Evolutionary conservation across 2,113 vertebrate genomes (phyloP), one percentile per base, ranked within the genome.

Genomic region (Mus spicilegus): DNA sequence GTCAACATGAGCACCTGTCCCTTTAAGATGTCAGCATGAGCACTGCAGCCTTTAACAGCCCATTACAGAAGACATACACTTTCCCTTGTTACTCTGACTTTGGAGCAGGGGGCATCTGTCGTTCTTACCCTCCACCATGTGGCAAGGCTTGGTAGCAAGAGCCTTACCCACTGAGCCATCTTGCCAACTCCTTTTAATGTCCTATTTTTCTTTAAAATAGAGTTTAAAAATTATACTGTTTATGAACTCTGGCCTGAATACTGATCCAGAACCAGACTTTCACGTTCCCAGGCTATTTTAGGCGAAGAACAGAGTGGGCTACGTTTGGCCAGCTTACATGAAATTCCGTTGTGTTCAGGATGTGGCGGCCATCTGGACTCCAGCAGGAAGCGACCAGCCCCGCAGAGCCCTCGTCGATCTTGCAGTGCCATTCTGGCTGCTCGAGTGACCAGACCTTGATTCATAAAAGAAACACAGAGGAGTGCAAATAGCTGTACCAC

Each of bases 261-360:
- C 24, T 54, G 58, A 42, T 85, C 19, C 39, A 30, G 92, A 97
- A 97, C 97, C 96, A 26, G 12, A 9, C 96, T 98, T 95, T 88
- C 96, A 92, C 49, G 39, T 96, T 98, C 73, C 75, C 81, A 82
- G 96, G 98, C 98, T 99, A 99, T 99, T 99, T 99, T 98, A 97
- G 98, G 98, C 97, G 89, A 94, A 96, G 98, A 98, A 98, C 94
- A 28, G 97, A 33, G 39, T 0, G 98, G 98, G 98, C 92, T 99
- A 98, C 98, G 99, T 98, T 98, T 98, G 24, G 73, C 39, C 28
- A 98, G 99, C 99, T 99, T 98, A 99, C 99, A 87, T 99, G 99
- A 98, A 99, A 99, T 98, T 99, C 99, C 0, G 99, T 99, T 42
- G 99, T 99, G 97, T 99, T 99, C 98, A 99, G 99, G 98, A 99